These are phyloP conservation scores for Lycocerus yunnanus DNA, from an alignment of 2,888 invertebrate species.

Conservation along the genomic window DNA sequence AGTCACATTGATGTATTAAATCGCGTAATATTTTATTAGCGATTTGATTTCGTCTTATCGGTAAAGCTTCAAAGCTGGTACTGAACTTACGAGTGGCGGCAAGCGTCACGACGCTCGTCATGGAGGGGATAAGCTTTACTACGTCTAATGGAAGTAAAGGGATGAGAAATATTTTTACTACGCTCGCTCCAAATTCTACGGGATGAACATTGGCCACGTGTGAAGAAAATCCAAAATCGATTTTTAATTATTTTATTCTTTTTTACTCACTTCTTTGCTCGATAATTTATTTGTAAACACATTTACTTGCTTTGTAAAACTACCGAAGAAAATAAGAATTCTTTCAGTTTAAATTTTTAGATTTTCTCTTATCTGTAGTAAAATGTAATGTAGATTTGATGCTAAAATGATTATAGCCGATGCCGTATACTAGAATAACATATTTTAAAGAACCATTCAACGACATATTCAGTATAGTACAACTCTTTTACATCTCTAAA, in stretches of 20 bases:
- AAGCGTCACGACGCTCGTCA: constrained; percentile 24
- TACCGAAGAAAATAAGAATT: background rate
- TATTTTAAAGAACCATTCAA: no score
- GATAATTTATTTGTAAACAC: background rate
- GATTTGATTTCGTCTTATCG: constrained; percentile 11
- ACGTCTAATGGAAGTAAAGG: constrained; percentile 30
- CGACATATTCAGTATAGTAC: no score
- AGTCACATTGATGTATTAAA: constrained; percentile 2
- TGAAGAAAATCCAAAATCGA: background rate
- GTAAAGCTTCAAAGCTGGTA: constrained; percentile 26
- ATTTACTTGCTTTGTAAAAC: background rate
- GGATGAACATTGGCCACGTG: constrained; percentile 4
- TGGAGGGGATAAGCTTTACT: constrained; percentile 29
- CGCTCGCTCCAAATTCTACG: constrained; percentile 12
- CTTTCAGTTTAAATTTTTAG: background rate
- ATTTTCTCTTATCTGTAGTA: no score
- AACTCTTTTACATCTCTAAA: no score
- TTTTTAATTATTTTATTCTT: background rate
- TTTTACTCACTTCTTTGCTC: background rate
- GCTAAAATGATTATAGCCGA: no score
- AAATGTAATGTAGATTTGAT: no score
- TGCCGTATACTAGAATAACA: no score
- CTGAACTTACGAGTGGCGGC: constrained; percentile 23
- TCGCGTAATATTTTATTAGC: constrained; percentile 9
- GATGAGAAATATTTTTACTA: constrained; percentile 28